Evolutionary conservation across 2,888 invertebrate species (phyloP), one percentile per base, ranked within the genome.

Genomic region (Marronus borbonicus): DNA sequence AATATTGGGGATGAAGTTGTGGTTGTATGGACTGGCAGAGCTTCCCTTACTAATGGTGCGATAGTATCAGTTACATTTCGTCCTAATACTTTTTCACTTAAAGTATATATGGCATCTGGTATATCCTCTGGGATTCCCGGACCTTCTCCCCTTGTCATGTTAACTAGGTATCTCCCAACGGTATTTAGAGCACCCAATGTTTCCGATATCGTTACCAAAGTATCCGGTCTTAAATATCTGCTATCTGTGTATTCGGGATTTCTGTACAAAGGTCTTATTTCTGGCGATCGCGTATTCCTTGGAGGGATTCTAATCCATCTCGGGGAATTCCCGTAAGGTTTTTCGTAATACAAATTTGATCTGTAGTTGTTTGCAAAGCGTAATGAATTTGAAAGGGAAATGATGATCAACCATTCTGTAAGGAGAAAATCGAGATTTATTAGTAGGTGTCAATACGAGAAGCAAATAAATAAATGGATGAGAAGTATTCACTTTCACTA

Each of bases 121-220:
- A 95, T 88, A 82, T 92, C 92, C 80, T 91, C 90, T 2, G 90
- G 88, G 70, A 86, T 80, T 77, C 84, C 84, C 39, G 83, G 81
- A 78, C 89, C 86, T 76, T 88, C 89, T 20, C 88, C 87, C 8
- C 93, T 88, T 0, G 94, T 96, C 91, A 95, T 95, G 84, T 96
- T 96, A 0, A 97, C 95, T 81, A 97, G 90, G 86, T 95, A 95
- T 85, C 94, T 93, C 0, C 96, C 96, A 0, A 97, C 94, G 1
- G 96, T 96, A 82, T 96, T 96, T 17, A 97, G 90, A 3, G 96
- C 96, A 49, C 96, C 96, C 3, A 92, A 86, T 0, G 92, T 93
- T 86, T 93, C 93, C 0, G 91, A 90, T 80, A 92, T 91, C 72
- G 89, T 90, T 74, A 88, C 85, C 77, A 92, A 84, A 0, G 90